A percentile compares a stretch with the other conserved stretches of the same genome.
These are phyloP conservation scores for Chionoecetes opilio DNA, from an alignment of 1,140 invertebrate species.

Conservation along the genomic window DNA sequence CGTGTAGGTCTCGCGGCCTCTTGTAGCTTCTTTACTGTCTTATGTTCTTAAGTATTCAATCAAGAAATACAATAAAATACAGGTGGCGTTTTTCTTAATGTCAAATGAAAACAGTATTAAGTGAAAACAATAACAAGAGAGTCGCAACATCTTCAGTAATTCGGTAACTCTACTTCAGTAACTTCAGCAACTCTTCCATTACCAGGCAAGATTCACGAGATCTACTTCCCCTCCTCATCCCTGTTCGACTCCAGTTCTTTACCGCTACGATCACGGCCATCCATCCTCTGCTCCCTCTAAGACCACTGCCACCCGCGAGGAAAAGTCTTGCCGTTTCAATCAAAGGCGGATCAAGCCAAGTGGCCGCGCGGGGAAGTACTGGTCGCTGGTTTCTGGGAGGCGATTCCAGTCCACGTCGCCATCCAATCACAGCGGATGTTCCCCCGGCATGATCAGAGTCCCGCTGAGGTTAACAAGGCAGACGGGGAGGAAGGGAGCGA, in stretches of 20 bases:
- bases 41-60: no score
- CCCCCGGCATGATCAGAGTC: slow-evolving; percentile 13
- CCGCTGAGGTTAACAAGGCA: neutral
- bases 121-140: neutral
- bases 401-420: neutral
- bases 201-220: neutral
- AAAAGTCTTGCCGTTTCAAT: slow-evolving; percentile 20
- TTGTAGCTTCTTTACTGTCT: no score
- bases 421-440: slow-evolving; percentile 28
- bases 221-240: neutral
- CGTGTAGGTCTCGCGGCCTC: no score
- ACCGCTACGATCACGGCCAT: neutral
- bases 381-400: neutral
- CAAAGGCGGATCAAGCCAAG: slow-evolving; percentile 7
- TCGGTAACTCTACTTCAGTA: no score
- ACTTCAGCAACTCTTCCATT: no score
- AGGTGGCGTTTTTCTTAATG: no score
- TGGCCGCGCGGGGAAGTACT: neutral
- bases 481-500: neutral
- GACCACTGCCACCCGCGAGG: neutral
- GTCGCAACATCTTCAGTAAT: neutral
- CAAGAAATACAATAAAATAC: no score
- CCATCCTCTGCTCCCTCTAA: neutral
- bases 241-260: neutral
- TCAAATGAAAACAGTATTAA: no score